Percentiles rank a stretch among this genome's conserved stretches.
phyloP scores from a whole-genome alignment of 2,888 invertebrate genomes.

The Heliconius ethilla region DNA sequence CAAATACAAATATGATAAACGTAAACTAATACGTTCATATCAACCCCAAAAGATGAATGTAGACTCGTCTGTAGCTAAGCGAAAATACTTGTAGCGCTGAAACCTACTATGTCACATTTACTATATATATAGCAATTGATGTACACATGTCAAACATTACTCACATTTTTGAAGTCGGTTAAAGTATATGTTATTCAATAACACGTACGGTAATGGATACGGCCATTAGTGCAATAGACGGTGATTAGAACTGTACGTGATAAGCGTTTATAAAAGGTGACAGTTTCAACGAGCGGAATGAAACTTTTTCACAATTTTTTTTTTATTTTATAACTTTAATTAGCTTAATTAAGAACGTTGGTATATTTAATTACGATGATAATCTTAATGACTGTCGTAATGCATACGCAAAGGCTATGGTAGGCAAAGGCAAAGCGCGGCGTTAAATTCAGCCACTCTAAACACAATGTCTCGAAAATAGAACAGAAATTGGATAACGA shows the following conservation, averaged over 20 bases:
- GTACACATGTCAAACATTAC: no score
- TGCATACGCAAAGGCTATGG: no score
- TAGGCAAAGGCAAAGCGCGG: not conserved
- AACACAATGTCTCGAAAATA: not conserved
- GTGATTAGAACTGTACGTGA: conserved; percentile 47
- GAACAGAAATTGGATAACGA: not conserved
- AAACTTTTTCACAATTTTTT: conserved; percentile 9
- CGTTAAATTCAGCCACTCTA: not conserved
- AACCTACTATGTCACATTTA: conserved; percentile 18
- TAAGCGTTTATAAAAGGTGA: conserved; percentile 37
- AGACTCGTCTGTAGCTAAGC: conserved; percentile 19
- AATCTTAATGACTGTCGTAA: no score
- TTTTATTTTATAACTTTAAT: conserved; percentile 3
- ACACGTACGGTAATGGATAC: conserved; percentile 44
- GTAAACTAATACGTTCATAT: not conserved
- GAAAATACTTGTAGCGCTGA: conserved; percentile 34
- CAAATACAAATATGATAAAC: not conserved
- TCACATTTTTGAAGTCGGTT: not conserved
- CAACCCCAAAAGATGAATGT: conserved; percentile 1
- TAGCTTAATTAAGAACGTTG: not conserved
- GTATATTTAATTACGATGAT: no score
- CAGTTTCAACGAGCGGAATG: not conserved
- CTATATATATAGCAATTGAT: no score
- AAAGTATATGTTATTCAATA: conserved; percentile 4
- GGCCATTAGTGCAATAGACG: conserved; percentile 46